Conservation (phyloP, 2,888 invertebrate species). For the Aethes cnicana region DNA sequence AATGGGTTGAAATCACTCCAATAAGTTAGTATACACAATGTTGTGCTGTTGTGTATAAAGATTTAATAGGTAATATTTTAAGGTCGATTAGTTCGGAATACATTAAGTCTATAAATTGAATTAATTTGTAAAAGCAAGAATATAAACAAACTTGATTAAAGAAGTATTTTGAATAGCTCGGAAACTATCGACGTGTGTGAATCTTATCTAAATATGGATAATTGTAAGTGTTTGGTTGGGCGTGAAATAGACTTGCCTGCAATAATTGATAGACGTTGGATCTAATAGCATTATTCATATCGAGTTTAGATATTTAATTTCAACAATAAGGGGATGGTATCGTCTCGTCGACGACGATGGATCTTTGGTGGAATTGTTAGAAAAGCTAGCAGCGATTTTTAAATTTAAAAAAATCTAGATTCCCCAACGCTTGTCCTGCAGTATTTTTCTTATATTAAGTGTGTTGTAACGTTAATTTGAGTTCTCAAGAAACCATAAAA, state of each 20-base stretch:
- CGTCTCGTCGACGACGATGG: constrained; percentile 7
- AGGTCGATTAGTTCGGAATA: constrained; percentile 20
- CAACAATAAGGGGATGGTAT: constrained; percentile 18
- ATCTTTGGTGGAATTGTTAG: constrained; percentile 14
- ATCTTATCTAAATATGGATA: constrained; percentile 25
- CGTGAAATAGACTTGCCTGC: constrained; percentile 19
- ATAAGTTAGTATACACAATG: constrained; percentile 25
- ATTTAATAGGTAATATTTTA: constrained; percentile 31
- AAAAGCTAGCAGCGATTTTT: constrained; percentile 22
- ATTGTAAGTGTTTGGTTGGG: constrained; percentile 18
- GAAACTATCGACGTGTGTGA: constrained; percentile 24
- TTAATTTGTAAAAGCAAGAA: constrained; percentile 27
- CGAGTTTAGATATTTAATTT: constrained; percentile 18
- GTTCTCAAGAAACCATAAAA: constrained; percentile 9
- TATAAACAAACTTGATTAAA: constrained; percentile 22
- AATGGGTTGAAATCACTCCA: constrained; percentile 30
- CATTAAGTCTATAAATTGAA: constrained; percentile 24
- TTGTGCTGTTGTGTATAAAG: constrained; percentile 23
- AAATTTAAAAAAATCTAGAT: not conserved
- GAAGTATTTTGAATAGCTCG: constrained; percentile 24
- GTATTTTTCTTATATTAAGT: constrained; percentile 21
- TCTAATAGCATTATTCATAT: constrained; percentile 16
- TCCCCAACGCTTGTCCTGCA: constrained; percentile 7
- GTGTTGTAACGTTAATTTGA: constrained; percentile 14
- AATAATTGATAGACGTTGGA: constrained; percentile 19